A percentile compares a stretch with the other conserved stretches of the same genome.
These are phyloP conservation scores for Amphipyra tragopoginis DNA, from an alignment of 2,888 invertebrate genomes.

Conservation along the genomic window DNA sequence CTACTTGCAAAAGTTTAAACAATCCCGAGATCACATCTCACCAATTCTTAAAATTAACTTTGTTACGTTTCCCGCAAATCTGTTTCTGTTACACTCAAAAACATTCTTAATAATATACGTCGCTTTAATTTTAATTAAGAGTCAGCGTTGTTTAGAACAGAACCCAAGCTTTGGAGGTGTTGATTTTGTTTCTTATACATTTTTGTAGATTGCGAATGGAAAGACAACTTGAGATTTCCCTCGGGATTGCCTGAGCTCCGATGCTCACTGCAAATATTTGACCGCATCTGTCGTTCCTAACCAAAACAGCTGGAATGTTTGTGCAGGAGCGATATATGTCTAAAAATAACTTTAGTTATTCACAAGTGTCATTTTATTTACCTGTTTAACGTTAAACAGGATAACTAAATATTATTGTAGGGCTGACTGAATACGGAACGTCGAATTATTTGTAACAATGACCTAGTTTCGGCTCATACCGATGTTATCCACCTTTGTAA, in stretches of 20 bases:
- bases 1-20: conserved; percentile 16
- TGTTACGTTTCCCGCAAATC: conserved; percentile 20
- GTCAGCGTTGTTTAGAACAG: conserved; percentile 28
- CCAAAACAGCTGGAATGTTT: conserved; percentile 32
- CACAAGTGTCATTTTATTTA: conserved; percentile 27
- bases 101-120: conserved; percentile 21
- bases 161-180: conserved; percentile 26
- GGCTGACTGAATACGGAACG: conserved; percentile 35
- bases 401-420: conserved; percentile 38
- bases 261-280: conserved; percentile 66
- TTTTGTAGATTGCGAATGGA: conserved; percentile 54
- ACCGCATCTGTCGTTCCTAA: conserved; percentile 46
- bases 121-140: conserved; percentile 51
- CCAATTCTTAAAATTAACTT: conserved; percentile 22
- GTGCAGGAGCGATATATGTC: conserved; percentile 22
- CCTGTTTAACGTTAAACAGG: conserved; percentile 30
- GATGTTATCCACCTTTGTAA: conserved; percentile 69
- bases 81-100: conserved; percentile 16
- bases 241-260: conserved; percentile 57
- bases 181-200: conserved; percentile 52
- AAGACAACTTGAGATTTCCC: conserved; percentile 71
- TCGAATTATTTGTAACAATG: conserved; percentile 58
- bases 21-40: conserved; percentile 17
- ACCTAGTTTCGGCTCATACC: conserved; percentile 63
- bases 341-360: conserved; percentile 26